Base-by-base conservation (phyloP, 2,113 vertebrate genomes). In the zebrafish (Danio rerio) region DNA sequence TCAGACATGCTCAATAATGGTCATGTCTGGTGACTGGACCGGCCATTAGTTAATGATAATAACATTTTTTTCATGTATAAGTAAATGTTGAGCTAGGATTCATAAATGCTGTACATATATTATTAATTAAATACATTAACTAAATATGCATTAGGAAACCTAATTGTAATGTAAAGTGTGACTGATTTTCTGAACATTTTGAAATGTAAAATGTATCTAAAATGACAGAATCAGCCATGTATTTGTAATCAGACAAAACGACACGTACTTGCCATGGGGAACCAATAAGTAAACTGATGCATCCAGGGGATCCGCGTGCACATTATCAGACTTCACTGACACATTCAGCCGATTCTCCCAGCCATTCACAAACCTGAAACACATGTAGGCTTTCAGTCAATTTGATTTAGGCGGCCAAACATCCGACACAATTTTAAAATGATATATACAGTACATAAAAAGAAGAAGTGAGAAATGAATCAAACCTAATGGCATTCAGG, bases 401-500 rank as follows among this genome's bases (percentile, higher is more conserved):
- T 43, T 18, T 53, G 20, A 72, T 40, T 65, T 47, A 4, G 43
- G 5, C 40, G 11, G 0, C 3, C 4, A 59, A 20, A 59, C n/a
- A 20, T 20, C n/a, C 18, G 20, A 59, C 20, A 61, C n/a, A 20
- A 21, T 61, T 47, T 53, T 18, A 84, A 66, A 18, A 74, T 15
- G 16, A 62, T 20, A 45, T 80, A 5, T 12, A 21, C n/a, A n/a
- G n/a, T 11, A 9, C 49, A 52, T 52, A 11, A 11, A 55, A 2
- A 69, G 12, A 18, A 71, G 2, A 15, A 66, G 20, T 40, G 0
- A 50, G 15, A 53, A 62, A 6, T 16, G 10, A 9, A 81, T 68
- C 47, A 43, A 47, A 95, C 96, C 95, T 95, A 86, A 96, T 86
- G 0, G 89, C 89, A 84, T 95, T 96, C n/a, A 85, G 53, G 76